Evolutionary conservation across 2,797 vertebrate genomes (phyloP), one percentile per base, ranked within the genome.

Genomic region (Triplophysa bombifrons): DNA sequence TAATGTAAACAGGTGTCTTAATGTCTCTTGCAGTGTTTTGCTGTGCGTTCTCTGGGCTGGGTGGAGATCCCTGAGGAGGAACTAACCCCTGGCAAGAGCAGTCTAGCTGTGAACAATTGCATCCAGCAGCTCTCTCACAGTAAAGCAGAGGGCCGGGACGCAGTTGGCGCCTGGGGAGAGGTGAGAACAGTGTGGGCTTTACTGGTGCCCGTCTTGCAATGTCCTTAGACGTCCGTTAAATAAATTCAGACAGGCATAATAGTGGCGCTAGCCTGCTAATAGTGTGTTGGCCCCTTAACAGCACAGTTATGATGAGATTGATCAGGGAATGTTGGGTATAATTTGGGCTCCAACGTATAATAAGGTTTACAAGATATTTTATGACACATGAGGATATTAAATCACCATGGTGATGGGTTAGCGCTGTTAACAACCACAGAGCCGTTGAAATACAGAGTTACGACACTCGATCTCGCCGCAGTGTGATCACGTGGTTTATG

Each of bases 51-150:
- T 0, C 91, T 99, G 84, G 97, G 97, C 44, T 99, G 97, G 96
- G 93, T 98, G 83, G 96, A 99, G 90, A 95, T 99, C 76, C 96
- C 96, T 0, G 97, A 99, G 86, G 97, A 99, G 86, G 97, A 98
- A 82, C 83, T 99, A 85, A 94, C 94, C 68, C 97, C 97, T 0
- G 97, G 97, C 16, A 97, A 96, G 87, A 98, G 97, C 91, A 98
- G 97, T 86, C 94, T 99, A 0, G 95, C 94, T 0, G 95, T 99
- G 85, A 98, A 96, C 87, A 97, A 98, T 80, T 96, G 96, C 86
- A 99, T 99, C 91, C 97, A 98, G 90, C 96, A 98, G 90, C 93
- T 98, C 88, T 96, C 97, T 74, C 94, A 95, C 89, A 94, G 91
- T 88, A 91, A 88, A 67, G 91, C 90, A 0, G 92, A 88, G 82